Percentiles rank a stretch among this genome's conserved stretches.
Conservation (phyloP, 1,140 invertebrate genomes). For the Globodera ellingtonae region DNA sequence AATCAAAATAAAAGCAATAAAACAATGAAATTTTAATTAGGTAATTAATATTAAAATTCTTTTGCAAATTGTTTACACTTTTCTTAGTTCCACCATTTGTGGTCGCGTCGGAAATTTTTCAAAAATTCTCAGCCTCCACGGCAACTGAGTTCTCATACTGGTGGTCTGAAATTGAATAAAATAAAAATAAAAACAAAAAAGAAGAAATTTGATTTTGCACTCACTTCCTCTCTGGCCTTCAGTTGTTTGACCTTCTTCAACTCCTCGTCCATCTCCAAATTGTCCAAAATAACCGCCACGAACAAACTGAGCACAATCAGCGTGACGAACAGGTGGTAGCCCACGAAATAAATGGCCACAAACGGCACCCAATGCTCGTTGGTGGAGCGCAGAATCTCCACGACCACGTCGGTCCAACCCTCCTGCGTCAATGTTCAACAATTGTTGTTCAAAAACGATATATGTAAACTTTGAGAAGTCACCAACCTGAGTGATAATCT, state of each 20-base stretch:
- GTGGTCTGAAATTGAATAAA: conserved; percentile 78
- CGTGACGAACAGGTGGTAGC: conserved; percentile 98
- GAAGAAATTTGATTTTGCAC: not conserved
- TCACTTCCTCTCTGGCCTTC: conserved; percentile 61
- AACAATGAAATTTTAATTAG: not conserved
- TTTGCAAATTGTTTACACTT: conserved; percentile 72
- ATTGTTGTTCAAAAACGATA: conserved; percentile 75
- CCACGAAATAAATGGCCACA: conserved; percentile 96
- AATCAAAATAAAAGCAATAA: not conserved
- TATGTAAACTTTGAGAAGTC: not conserved
- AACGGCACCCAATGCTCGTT: conserved; percentile 83
- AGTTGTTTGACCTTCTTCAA: conserved; percentile 96
- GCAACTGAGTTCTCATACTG: conserved; percentile 87
- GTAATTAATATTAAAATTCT: not conserved
- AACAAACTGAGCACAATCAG: conserved; percentile 97
- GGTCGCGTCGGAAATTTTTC: conserved; percentile 98
- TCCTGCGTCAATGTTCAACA: conserved; percentile 72
- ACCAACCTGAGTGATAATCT: conserved; percentile 81
- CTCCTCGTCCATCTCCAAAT: conserved; percentile 97
- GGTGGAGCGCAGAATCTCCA: conserved; percentile 88
- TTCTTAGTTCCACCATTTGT: conserved; percentile 93
- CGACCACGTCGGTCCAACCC: conserved; percentile 79
- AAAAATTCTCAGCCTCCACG: conserved; percentile 92
- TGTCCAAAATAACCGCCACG: conserved; percentile 99
- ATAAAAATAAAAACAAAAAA: not conserved